Base-by-base conservation (phyloP, 2,888 invertebrate species). In the Idaea biselata region DNA sequence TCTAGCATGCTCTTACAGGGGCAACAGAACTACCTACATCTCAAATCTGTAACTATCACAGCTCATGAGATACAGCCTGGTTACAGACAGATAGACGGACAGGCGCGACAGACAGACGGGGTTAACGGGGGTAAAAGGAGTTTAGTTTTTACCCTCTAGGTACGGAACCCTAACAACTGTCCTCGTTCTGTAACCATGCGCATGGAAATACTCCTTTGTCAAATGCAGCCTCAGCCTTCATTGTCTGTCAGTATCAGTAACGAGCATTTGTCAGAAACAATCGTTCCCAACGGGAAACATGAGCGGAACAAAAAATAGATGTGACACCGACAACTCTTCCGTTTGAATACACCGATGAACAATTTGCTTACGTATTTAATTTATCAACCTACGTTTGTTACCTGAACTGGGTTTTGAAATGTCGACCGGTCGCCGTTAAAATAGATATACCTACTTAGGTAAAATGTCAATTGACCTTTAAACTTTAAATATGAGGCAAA, bases 311-410 rank as follows among this genome's bases (percentile, higher is more conserved):
- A 73, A 72, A 74, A 75, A 73, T 69, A 72, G 66, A 71, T 77
- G 70, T 76, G 77, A 75, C 76, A 78, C 69, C 62, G 70, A 67
- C 78, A 71, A 72, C 71, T 72, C 76, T 81, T 80, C 79, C 77
- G 64, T 70, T 60, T 80, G 78, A 79, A 80, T 74, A 79, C 77
- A 73, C 73, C 74, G 72, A 44, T 76, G 78, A 75, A 69, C 77
- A 78, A 71, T 68, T 63, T 73, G 70, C 78, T 75, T 70, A 76
- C 81, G 65, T 72, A 61, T 69, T 71, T 70, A 69, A 61, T 69
- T 71, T 70, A 69, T 72, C 25, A 25, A 25, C 66, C 44, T 44
- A 44, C 44, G 14, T 44, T 14, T 11, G 32, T 44, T 11, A 11
- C 44, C 44, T 44, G 11, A 8, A 44, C 44, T 6, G 11, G 44